A percentile compares a stretch with the other conserved stretches of the same genome.
Conservation (phyloP, 2,113 vertebrate genomes). For the Engraulis encrasicolus region DNA sequence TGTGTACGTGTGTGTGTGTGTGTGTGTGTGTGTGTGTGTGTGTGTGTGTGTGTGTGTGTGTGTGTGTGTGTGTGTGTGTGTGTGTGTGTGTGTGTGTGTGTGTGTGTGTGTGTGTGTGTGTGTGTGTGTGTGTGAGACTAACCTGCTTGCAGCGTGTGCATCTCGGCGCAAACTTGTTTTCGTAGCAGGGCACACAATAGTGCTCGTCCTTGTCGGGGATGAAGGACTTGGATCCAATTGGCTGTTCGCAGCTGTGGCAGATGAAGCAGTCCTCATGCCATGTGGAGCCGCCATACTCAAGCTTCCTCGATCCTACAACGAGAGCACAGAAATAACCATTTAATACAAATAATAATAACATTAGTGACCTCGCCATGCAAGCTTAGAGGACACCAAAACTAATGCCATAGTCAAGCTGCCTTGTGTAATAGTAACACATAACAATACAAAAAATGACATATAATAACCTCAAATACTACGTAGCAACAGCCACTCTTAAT, state of each 20-base stretch:
- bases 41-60: no score
- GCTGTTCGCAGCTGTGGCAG: conserved; percentile 95
- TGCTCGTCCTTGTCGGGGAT: conserved; percentile 96
- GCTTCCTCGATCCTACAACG: conserved; percentile 88
- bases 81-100: not conserved
- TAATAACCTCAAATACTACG: no score
- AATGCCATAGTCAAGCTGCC: no score
- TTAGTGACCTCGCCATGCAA: no score
- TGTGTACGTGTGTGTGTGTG: no score
- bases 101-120: not conserved
- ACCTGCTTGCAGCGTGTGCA: conserved; percentile 98
- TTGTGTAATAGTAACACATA: no score
- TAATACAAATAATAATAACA: not conserved
- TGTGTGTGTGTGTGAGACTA: not conserved
- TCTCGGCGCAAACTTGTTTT: conserved; percentile 96
- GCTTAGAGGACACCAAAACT: no score
- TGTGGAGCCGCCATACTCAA: conserved; percentile 93
- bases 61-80: no score
- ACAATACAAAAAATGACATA: no score
- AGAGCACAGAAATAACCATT: not conserved
- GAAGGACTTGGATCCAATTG: conserved; percentile 95
- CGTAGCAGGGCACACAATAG: conserved; percentile 96
- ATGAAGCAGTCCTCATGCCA: conserved; percentile 97
- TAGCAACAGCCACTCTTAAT: no score
- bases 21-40: no score